These are phyloP conservation scores for Otolemur crassicaudatus DNA, from an alignment of 2,797 vertebrate genomes.

Conservation along the genomic window DNA sequence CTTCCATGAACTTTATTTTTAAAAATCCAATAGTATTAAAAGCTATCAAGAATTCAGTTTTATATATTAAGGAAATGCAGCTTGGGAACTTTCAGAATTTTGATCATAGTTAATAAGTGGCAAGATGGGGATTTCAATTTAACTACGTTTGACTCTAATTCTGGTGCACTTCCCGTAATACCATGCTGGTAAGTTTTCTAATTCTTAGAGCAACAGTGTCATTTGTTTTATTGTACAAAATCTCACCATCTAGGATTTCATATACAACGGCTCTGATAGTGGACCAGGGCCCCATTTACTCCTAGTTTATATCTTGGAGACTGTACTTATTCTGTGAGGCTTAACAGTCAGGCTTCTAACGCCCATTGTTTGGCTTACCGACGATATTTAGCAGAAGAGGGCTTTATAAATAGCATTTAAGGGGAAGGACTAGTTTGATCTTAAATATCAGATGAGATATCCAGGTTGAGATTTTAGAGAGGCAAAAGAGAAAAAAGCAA, in stretches of 20 bases:
- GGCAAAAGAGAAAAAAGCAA: conserved; percentile 63
- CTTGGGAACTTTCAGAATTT: background rate
- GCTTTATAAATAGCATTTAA: conserved; percentile 14
- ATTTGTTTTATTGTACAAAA: conserved; percentile 16
- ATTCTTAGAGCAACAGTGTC: background rate
- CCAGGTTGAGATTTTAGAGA: conserved; percentile 18
- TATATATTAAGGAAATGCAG: background rate
- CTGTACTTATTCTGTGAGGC: background rate
- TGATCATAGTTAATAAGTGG: background rate
- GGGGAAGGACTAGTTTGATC: background rate
- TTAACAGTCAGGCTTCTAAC: background rate
- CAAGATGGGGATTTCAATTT: background rate
- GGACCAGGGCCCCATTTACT: background rate
- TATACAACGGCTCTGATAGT: background rate
- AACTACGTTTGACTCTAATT: background rate
- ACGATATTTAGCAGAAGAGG: conserved; percentile 35
- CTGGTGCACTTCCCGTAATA: background rate
- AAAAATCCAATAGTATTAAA: background rate
- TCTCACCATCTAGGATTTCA: background rate
- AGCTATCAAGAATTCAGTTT: background rate
- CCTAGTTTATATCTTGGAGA: background rate
- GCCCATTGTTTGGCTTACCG: conserved; percentile 2
- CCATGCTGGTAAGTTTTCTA: background rate
- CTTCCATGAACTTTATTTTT: background rate
- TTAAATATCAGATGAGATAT: background rate